A percentile compares a stretch with the other conserved stretches of the same genome.
phyloP scores from a whole-genome alignment of 2,888 invertebrate species.

The Drosophila longiperda region DNA sequence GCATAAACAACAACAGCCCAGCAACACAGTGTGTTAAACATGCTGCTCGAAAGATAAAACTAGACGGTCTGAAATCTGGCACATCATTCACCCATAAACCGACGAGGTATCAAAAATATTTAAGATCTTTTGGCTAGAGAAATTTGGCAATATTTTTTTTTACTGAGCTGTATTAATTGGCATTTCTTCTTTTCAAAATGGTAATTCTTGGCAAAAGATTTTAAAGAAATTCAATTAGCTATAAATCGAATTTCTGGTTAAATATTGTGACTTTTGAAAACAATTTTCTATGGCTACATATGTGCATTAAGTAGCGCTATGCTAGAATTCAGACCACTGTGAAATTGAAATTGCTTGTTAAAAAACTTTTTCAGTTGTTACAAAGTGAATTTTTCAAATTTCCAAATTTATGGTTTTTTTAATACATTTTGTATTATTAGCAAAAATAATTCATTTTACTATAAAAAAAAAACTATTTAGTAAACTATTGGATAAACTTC shows the following conservation, averaged over 20 bases:
- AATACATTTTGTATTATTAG: neutral
- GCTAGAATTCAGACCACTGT: neutral
- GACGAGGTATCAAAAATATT: conserved; percentile 13
- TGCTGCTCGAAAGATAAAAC: conserved; percentile 35
- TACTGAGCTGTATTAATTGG: neutral
- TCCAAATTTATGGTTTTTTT: neutral
- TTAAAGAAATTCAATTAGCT: neutral
- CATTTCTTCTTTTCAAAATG: neutral
- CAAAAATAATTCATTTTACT: neutral
- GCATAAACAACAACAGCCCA: conserved; percentile 47
- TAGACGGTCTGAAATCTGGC: conserved; percentile 34
- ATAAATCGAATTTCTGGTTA: neutral
- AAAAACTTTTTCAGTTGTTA: neutral
- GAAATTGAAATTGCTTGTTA: neutral
- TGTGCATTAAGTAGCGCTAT: neutral
- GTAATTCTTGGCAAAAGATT: neutral
- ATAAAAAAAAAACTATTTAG: neutral
- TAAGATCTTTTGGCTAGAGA: conserved; percentile 2
- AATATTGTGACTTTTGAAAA: neutral
- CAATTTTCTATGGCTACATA: neutral
- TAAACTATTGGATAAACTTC: neutral
- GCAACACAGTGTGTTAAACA: conserved; percentile 42
- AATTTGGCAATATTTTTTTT: conserved; percentile 2
- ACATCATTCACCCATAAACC: conserved; percentile 60
- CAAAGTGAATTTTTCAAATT: neutral